phyloP scores from a whole-genome alignment of 2,797 vertebrate species.

The Oreochromis grahami region DNA sequence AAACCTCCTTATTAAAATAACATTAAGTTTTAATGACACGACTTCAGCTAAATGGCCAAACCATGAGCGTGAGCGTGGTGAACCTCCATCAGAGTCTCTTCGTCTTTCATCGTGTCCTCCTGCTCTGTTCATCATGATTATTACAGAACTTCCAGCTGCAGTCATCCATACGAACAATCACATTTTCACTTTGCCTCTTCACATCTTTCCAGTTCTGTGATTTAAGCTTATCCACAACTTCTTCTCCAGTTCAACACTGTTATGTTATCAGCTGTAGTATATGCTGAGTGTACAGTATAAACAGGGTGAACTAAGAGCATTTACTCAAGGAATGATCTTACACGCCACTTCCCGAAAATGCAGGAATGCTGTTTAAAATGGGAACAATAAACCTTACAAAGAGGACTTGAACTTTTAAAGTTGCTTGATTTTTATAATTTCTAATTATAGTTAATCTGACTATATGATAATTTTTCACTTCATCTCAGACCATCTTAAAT shows the following conservation, averaged over 20 bases:
- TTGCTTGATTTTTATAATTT: background rate
- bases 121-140: slow-evolving; percentile 5
- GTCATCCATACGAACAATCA: background rate
- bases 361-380: background rate
- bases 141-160: slow-evolving; percentile 2
- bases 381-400: background rate
- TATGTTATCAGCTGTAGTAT: background rate
- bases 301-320: background rate
- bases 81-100: background rate
- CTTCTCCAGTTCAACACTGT: background rate
- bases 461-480: rapidly evolving
- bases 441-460: rapidly evolving
- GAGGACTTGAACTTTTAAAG: background rate
- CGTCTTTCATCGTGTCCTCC: background rate
- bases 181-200: background rate
- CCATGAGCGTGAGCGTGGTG: background rate
- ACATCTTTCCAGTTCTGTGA: background rate
- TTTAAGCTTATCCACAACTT: background rate
- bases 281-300: background rate
- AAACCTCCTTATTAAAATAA: slow-evolving; percentile 28
- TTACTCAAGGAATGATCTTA: rapidly evolving
- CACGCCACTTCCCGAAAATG: background rate
- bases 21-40: slow-evolving; percentile 41
- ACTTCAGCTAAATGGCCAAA: background rate
- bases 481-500: rapidly evolving